These are phyloP conservation scores for Hyles vespertilio DNA, from an alignment of 1,140 invertebrate genomes.

Conservation along the genomic window DNA sequence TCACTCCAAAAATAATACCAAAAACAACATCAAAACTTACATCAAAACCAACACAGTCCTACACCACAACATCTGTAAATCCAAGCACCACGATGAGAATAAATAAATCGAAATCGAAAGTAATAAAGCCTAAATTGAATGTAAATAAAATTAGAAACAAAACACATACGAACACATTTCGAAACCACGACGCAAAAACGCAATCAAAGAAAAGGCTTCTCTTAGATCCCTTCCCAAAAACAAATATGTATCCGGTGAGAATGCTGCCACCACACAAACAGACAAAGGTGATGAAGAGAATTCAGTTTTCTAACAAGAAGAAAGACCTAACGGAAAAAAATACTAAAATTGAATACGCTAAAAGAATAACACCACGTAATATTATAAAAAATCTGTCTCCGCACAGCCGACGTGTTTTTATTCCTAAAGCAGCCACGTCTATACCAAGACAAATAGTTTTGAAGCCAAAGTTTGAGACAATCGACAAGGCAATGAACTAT, in stretches of 20 bases:
- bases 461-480: slow-evolving; percentile 29
- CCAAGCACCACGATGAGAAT: background rate
- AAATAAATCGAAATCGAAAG: background rate
- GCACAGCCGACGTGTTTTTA: too few species aligned
- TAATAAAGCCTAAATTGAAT: background rate
- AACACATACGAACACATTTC: background rate
- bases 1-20: too few species aligned
- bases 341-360: background rate
- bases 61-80: background rate
- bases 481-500: slow-evolving; percentile 7
- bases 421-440: slow-evolving; percentile 10
- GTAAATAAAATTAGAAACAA: background rate
- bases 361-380: too few species aligned
- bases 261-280: slow-evolving; percentile 15
- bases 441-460: slow-evolving; percentile 23
- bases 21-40: too few species aligned
- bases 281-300: slow-evolving; percentile 32
- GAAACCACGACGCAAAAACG: background rate
- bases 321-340: slow-evolving; percentile 8
- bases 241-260: slow-evolving; percentile 31
- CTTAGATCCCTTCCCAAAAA: slow-evolving; percentile 32
- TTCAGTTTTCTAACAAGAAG: slow-evolving; percentile 25
- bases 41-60: background rate
- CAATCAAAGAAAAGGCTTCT: slow-evolving; percentile 6
- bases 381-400: too few species aligned